Percentiles rank a stretch among this genome's conserved stretches.
These are phyloP conservation scores for Chaetura pelagica DNA, from an alignment of 2,113 vertebrate genomes.

Conservation along the genomic window DNA sequence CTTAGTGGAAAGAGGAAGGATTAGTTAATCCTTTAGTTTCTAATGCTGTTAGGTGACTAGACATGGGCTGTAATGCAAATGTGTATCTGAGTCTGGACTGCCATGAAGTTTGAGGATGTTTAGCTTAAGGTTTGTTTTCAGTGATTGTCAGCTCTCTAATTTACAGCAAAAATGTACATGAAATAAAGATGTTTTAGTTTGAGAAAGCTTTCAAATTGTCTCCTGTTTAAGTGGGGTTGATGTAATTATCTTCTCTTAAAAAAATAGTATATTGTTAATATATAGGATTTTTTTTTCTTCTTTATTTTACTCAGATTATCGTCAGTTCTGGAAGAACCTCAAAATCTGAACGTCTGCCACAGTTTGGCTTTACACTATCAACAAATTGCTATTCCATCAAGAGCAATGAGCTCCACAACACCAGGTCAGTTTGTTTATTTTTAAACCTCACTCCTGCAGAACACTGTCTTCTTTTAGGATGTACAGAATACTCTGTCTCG, in stretches of 20 bases:
- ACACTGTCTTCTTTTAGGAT: neutral
- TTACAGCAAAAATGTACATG: neutral
- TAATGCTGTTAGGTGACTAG: neutral
- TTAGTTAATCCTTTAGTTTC: neutral
- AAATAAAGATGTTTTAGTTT: neutral
- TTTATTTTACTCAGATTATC: slow-evolving; percentile 37
- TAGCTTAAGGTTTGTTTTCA: neutral
- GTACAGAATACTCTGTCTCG: neutral
- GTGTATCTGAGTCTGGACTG: neutral
- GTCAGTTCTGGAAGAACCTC: neutral
- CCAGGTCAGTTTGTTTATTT: slow-evolving; percentile 73
- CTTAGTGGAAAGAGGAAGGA: neutral
- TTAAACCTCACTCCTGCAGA: neutral
- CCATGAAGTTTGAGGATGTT: neutral
- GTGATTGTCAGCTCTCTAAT: neutral
- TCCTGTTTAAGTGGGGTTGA: neutral
- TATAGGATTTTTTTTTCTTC: neutral
- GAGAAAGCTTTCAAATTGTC: neutral
- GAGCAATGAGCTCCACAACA: slow-evolving; percentile 79
- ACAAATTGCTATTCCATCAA: neutral
- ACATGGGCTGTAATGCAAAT: neutral
- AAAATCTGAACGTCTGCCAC: neutral
- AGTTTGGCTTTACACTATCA: neutral
- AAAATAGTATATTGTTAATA: neutral
- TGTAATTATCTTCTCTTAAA: neutral